These are phyloP conservation scores for Caranx melampygus DNA, from an alignment of 2,113 vertebrate genomes.

Conservation along the genomic window DNA sequence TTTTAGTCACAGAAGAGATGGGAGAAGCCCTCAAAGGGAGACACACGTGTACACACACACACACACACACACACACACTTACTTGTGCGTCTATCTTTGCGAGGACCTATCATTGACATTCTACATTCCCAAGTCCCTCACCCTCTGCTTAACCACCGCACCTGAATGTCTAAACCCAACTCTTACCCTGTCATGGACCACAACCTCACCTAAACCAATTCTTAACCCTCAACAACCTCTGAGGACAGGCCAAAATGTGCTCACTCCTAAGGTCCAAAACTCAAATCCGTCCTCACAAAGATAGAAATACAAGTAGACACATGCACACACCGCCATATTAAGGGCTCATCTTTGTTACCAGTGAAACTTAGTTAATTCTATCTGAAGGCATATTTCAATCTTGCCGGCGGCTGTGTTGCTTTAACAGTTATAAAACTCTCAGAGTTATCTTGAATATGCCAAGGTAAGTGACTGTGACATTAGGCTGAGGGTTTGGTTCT, in stretches of 20 bases:
- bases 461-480: conserved; percentile 37
- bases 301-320: not conserved
- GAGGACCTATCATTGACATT: too few species aligned
- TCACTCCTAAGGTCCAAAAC: too few species aligned
- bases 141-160: too few species aligned
- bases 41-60: conserved; percentile 21
- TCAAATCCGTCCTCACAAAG: too few species aligned
- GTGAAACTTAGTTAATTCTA: conserved; percentile 66
- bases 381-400: conserved; percentile 61
- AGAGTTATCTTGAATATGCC: conserved; percentile 38
- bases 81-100: too few species aligned
- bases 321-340: conserved; percentile 31
- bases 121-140: too few species aligned
- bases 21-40: conserved; percentile 72
- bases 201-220: too few species aligned
- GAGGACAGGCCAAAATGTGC: too few species aligned
- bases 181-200: too few species aligned
- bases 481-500: conserved; percentile 28
- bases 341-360: conserved; percentile 61
- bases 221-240: too few species aligned
- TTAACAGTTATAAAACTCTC: conserved; percentile 44
- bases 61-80: conserved; percentile 17
- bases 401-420: conserved; percentile 37
- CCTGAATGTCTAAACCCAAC: too few species aligned
- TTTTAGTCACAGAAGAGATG: conserved; percentile 81